These are phyloP conservation scores for Tuberolachnus salignus DNA, from an alignment of 2,888 invertebrate genomes.

Conservation along the genomic window DNA sequence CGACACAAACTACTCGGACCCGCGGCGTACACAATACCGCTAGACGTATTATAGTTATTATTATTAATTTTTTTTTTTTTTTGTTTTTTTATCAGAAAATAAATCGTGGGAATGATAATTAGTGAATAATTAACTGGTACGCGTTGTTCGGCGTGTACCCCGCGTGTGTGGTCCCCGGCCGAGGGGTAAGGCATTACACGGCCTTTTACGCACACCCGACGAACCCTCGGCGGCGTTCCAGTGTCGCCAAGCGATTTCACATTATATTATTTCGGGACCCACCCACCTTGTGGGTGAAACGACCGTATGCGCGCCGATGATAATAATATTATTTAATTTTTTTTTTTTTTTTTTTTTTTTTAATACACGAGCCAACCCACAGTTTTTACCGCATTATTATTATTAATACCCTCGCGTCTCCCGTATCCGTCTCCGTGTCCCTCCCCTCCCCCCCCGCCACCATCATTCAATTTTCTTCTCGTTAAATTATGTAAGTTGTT, in stretches of 20 bases:
- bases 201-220: constrained; percentile 41
- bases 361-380: constrained; percentile 17
- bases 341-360: no score
- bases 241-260: constrained; percentile 51
- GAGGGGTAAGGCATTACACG: constrained; percentile 24
- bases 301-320: constrained; percentile 14
- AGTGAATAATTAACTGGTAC: constrained; percentile 54
- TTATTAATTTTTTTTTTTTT: constrained; percentile 3
- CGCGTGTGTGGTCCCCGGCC: constrained; percentile 46
- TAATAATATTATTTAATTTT: no score
- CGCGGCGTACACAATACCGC: neutral
- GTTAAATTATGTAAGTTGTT: neutral
- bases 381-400: constrained; percentile 28
- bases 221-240: constrained; percentile 17
- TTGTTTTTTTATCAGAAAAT: constrained; percentile 39
- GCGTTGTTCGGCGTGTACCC: constrained; percentile 18
- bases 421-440: neutral
- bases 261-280: constrained; percentile 36
- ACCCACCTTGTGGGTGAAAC: constrained; percentile 54
- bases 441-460: neutral
- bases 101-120: constrained; percentile 56
- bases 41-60: neutral
- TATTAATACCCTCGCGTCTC: constrained; percentile 43
- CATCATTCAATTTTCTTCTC: neutral
- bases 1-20: neutral